Percentiles rank a stretch among this genome's conserved stretches.
Evolutionary conservation across 2,113 vertebrate species (phyloP).

Genomic region (Corythoichthys haematopterus): DNA sequence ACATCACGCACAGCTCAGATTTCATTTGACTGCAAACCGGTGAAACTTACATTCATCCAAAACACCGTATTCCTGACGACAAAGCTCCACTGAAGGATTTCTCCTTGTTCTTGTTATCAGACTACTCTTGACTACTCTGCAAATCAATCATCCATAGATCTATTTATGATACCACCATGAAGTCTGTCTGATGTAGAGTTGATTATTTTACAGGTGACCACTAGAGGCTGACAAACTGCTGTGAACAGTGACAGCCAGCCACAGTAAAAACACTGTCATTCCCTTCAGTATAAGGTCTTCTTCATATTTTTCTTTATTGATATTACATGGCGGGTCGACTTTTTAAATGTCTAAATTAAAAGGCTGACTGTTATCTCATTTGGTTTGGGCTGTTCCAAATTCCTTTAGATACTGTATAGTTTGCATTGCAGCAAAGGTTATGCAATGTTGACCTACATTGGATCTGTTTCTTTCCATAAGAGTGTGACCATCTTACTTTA

Average conservation of each 20-base stretch:
- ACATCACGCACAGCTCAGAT: conserved; percentile 13
- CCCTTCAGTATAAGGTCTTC: not conserved
- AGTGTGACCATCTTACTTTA: not conserved
- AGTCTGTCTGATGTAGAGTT: not conserved
- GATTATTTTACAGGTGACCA: conserved; percentile 45
- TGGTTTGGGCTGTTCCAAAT: not conserved
- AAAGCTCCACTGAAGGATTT: not conserved
- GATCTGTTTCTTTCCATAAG: not conserved
- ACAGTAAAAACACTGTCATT: not conserved
- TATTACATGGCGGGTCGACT: not conserved
- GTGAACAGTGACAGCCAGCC: conserved; percentile 19
- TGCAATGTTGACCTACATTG: not conserved
- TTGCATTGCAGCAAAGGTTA: not conserved
- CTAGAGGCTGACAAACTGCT: conserved; percentile 70
- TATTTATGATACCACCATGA: not conserved
- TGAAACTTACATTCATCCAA: conserved; percentile 26
- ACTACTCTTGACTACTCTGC: not conserved
- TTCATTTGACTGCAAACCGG: not conserved
- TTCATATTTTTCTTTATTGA: not conserved
- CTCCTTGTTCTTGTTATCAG: not conserved
- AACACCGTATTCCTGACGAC: conserved; percentile 20
- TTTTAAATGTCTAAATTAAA: not conserved
- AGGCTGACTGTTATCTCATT: not conserved
- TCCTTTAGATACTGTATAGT: not conserved
- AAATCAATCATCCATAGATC: not conserved